Evolutionary conservation across 2,888 invertebrate genomes (phyloP).

Genomic region (Luperina testacea): DNA sequence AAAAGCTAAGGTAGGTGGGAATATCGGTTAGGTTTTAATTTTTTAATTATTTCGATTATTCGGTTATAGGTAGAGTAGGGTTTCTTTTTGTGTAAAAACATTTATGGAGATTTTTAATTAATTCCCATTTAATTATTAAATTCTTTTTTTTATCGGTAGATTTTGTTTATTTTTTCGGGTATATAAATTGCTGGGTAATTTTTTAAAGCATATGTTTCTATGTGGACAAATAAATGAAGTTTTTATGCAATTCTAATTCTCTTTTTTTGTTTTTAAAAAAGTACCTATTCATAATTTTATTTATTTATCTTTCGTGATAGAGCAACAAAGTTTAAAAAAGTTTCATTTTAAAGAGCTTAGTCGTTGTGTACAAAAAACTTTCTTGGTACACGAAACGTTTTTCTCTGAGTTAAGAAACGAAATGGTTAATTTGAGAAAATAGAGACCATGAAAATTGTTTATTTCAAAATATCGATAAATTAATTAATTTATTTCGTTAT

Average conservation of each 20-base stretch:
- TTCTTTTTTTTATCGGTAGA: neutral
- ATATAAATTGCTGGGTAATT: neutral
- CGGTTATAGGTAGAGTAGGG: too few relatives aligned
- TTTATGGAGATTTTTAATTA: neutral
- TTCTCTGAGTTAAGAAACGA: neutral
- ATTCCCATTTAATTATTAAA: neutral
- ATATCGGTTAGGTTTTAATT: neutral
- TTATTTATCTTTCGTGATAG: neutral
- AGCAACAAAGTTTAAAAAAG: neutral
- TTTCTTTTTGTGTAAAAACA: neutral
- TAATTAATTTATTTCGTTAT: neutral
- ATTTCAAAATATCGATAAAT: neutral
- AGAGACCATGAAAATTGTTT: neutral
- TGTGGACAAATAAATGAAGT: neutral
- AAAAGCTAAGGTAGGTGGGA: conserved; percentile 69
- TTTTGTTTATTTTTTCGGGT: neutral
- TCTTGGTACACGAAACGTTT: neutral
- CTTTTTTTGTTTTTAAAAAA: neutral
- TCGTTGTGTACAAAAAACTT: neutral
- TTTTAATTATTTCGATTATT: neutral
- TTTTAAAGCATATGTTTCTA: neutral
- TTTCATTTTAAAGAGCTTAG: neutral
- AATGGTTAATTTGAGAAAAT: neutral
- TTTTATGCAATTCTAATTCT: neutral
- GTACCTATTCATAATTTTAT: neutral